Evolutionary conservation across 2,888 invertebrate species (phyloP).

Genomic region (Oligia fasciuncula): DNA sequence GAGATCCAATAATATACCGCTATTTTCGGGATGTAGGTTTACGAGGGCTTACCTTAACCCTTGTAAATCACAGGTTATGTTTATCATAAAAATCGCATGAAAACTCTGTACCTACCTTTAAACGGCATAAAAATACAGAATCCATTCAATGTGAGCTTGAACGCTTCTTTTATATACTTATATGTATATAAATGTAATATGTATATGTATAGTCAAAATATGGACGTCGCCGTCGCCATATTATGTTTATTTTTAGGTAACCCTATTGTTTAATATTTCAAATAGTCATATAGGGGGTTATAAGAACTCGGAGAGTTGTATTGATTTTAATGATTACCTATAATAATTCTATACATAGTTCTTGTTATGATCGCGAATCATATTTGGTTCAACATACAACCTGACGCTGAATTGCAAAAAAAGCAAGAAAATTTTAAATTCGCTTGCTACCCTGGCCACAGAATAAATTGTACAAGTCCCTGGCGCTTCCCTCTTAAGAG

Average conservation of each 20-base stretch:
- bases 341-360: no score
- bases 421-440: background rate
- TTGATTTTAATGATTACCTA: no score
- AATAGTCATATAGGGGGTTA: background rate
- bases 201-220: no score
- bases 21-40: slow-evolving; percentile 1
- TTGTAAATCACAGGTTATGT: background rate
- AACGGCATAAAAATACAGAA: slow-evolving; percentile 31
- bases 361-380: no score
- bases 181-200: no score
- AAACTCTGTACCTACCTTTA: slow-evolving; percentile 7
- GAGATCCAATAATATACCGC: background rate
- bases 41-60: background rate
- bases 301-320: background rate
- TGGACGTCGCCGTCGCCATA: no score
- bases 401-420: background rate
- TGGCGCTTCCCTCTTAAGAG: background rate
- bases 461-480: no score
- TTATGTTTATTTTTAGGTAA: no score
- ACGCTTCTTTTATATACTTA: slow-evolving; percentile 35
- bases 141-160: slow-evolving; percentile 21
- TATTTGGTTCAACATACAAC: no score
- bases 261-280: no score
- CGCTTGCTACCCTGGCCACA: background rate
- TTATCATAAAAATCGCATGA: slow-evolving; percentile 10